A percentile compares a stretch with the other conserved stretches of the same genome.
phyloP scores from a whole-genome alignment of 2,888 invertebrate genomes.

The Hemistola chrysoprasaria region DNA sequence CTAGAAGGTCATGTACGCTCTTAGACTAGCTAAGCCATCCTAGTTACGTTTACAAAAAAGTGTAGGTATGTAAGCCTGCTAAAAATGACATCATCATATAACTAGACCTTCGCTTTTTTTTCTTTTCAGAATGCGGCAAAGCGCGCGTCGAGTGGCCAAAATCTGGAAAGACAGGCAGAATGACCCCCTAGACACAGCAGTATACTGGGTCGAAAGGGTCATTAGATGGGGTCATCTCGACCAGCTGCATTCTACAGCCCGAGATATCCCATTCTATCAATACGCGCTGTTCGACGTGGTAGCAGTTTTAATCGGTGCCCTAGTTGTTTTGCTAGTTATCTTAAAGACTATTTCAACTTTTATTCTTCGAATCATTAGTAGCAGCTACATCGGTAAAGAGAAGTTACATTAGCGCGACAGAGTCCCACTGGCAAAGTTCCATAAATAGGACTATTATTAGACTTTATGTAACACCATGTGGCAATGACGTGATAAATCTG shows the following conservation, averaged over 20 bases:
- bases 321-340: constrained; percentile 40
- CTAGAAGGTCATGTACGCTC: no score
- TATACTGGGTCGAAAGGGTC: constrained; percentile 83
- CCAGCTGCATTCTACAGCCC: constrained; percentile 52
- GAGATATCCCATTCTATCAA: constrained; percentile 57
- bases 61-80: no score
- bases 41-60: no score
- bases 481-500: constrained; percentile 1
- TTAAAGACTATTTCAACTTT: constrained; percentile 44
- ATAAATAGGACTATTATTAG: constrained; percentile 18
- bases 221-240: constrained; percentile 65
- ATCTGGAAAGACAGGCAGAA: constrained; percentile 77
- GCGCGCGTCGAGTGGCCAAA: constrained; percentile 68
- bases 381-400: constrained; percentile 46
- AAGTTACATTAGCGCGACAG: constrained; percentile 51
- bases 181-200: constrained; percentile 78
- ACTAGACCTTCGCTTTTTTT: constrained; percentile 3
- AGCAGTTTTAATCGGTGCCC: constrained; percentile 41
- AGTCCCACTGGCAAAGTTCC: constrained; percentile 20
- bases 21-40: no score
- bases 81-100: background rate
- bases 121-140: constrained; percentile 58
- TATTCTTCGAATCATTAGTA: constrained; percentile 45
- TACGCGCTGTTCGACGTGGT: constrained; percentile 59
- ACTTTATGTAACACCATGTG: constrained; percentile 7